These are phyloP conservation scores for Chrysocyon brachyurus DNA, from an alignment of 2,797 vertebrate genomes.

Conservation along the genomic window DNA sequence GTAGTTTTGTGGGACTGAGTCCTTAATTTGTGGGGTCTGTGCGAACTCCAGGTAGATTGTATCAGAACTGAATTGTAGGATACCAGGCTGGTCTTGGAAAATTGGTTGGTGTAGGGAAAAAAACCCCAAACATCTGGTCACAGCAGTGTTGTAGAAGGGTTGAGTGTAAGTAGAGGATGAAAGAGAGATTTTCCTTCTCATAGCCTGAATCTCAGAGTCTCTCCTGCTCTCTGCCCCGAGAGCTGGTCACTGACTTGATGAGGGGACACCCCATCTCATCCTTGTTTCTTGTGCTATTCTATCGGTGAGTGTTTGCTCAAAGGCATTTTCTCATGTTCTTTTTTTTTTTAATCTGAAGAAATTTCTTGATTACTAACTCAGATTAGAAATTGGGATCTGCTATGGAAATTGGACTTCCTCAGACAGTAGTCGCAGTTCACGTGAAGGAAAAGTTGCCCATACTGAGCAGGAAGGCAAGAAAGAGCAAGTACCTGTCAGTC, in stretches of 20 bases:
- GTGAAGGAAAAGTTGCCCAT: not conserved
- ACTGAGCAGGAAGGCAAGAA: not conserved
- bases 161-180: not conserved
- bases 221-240: not conserved
- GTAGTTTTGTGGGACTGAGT: not conserved
- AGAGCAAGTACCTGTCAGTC: constrained; percentile 89
- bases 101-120: not conserved
- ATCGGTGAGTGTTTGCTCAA: not conserved
- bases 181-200: not conserved
- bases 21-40: not conserved
- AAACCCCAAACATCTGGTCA: not conserved
- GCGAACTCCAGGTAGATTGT: not conserved
- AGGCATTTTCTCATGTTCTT: not conserved
- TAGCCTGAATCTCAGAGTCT: not conserved
- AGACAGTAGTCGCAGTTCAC: not conserved
- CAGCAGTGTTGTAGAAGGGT: not conserved
- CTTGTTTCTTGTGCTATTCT: not conserved
- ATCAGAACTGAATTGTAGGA: not conserved
- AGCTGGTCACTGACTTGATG: not conserved
- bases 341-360: not conserved
- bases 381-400: not conserved
- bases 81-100: not conserved
- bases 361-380: not conserved
- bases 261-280: not conserved
- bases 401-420: not conserved